These are phyloP conservation scores for Hydrophis major DNA, from an alignment of 2,797 vertebrate genomes.

Conservation along the genomic window DNA sequence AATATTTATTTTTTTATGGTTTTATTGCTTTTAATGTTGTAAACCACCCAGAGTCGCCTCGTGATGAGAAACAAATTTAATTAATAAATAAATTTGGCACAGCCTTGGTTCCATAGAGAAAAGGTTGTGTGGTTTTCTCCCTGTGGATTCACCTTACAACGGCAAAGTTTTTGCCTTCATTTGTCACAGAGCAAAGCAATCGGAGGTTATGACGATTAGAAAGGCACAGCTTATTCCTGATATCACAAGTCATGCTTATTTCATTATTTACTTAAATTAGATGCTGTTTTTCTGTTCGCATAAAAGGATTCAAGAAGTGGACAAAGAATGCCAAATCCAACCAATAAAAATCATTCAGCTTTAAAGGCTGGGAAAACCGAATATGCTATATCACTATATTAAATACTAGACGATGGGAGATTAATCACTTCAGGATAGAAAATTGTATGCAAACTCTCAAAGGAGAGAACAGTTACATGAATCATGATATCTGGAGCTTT, in stretches of 20 bases:
- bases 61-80: not conserved
- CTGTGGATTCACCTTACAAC: not conserved
- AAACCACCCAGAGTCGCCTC: not conserved
- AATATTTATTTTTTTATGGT: not conserved
- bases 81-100: not conserved
- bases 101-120: not conserved
- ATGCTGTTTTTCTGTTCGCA: not conserved
- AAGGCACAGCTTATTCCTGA: not conserved
- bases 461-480: not conserved
- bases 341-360: not conserved
- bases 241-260: not conserved
- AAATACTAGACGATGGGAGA: not conserved
- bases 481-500: not conserved
- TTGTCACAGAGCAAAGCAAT: not conserved
- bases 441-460: not conserved
- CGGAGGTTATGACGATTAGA: not conserved
- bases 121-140: not conserved
- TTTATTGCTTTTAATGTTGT: not conserved
- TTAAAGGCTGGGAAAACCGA: not conserved
- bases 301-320: not conserved
- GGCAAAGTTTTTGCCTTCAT: not conserved
- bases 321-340: not conserved
- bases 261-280: not conserved
- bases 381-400: not conserved
- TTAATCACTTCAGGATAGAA: not conserved